Conservation (phyloP, 2,113 vertebrate genomes). For the Dicrurus megarhynchus region DNA sequence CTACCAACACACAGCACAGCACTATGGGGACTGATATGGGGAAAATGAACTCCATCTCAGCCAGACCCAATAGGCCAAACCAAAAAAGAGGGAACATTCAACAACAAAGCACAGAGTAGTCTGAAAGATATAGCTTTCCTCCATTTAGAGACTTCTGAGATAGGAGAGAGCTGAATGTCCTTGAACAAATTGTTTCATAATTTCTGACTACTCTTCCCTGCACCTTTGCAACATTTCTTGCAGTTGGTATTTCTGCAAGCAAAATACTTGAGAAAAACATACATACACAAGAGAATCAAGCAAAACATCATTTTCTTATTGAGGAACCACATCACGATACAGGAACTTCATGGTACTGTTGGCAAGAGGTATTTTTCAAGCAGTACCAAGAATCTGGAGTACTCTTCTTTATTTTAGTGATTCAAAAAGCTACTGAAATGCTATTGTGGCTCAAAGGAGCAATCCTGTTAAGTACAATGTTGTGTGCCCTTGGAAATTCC, state of each 20-base stretch:
- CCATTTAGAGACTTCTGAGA: neutral
- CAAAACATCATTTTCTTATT: neutral
- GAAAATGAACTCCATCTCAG: neutral
- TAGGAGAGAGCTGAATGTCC: neutral
- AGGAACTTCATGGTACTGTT: neutral
- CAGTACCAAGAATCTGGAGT: neutral
- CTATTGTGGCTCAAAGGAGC: neutral
- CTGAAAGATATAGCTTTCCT: neutral
- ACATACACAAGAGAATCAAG: neutral
- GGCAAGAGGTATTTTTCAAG: neutral
- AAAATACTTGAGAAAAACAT: neutral
- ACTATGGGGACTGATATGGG: accelerated
- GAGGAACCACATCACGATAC: neutral
- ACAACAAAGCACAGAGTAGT: neutral
- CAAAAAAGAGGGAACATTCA: neutral
- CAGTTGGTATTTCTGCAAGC: neutral
- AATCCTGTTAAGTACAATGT: neutral
- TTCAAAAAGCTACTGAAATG: neutral
- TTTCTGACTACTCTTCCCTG: neutral
- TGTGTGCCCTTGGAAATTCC: neutral
- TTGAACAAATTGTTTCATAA: neutral
- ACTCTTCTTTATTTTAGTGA: neutral
- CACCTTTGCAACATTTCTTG: neutral
- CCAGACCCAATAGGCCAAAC: neutral
- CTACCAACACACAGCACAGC: neutral